These are phyloP conservation scores for Tipula lateralis DNA, from an alignment of 2,888 invertebrate genomes.

Conservation along the genomic window DNA sequence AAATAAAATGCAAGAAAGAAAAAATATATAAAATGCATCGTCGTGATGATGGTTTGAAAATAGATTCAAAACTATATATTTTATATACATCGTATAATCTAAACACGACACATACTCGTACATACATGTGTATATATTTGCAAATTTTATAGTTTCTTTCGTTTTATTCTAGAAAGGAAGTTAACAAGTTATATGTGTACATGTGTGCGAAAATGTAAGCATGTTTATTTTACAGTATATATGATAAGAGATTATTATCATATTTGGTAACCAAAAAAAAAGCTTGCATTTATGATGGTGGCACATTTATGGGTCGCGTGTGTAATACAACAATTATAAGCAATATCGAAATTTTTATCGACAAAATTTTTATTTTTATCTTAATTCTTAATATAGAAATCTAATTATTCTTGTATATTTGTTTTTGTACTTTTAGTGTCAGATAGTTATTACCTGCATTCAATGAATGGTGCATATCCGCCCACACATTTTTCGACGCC, in stretches of 20 bases:
- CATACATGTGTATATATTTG: background rate
- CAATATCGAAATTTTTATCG: background rate
- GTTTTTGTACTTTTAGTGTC: slow-evolving; percentile 51
- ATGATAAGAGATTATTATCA: background rate
- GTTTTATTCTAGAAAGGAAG: background rate
- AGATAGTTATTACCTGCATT: slow-evolving; percentile 54
- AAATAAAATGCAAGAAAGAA: slow-evolving; percentile 19
- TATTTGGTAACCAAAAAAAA: background rate
- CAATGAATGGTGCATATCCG: slow-evolving; percentile 39
- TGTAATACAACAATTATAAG: background rate
- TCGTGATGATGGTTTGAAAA: background rate
- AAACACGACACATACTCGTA: background rate
- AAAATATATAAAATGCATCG: background rate
- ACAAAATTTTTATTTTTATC: background rate
- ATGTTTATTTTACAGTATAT: background rate
- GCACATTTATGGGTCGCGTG: background rate
- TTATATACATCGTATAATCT: too few relatives aligned
- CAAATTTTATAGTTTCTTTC: background rate
- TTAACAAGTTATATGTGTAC: background rate
- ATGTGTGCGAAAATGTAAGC: background rate
- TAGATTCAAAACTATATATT: background rate
- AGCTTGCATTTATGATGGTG: background rate
- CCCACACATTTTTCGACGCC: slow-evolving; percentile 48
- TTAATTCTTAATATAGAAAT: background rate
- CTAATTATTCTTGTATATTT: background rate